Evolutionary conservation across 2,113 vertebrate genomes (phyloP).

Genomic region (Hydrochoerus hydrochaeris): DNA sequence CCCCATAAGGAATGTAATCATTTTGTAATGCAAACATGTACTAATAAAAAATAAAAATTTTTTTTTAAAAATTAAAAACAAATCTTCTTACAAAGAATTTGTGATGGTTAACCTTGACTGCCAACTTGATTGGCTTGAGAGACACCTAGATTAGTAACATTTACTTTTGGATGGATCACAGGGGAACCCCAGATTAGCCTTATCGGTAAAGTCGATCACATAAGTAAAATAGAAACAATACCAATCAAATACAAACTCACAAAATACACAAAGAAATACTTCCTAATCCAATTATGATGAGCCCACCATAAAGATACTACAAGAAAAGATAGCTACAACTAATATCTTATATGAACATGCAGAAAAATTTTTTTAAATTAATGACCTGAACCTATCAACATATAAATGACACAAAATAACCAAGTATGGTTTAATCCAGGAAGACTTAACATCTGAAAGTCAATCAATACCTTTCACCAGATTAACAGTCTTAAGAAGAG

Average conservation of each 20-base stretch:
- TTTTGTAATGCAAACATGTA: neutral
- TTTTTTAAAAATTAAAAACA: neutral
- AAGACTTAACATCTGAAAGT: constrained; percentile 30
- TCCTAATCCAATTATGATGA: neutral
- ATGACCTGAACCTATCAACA: constrained; percentile 16
- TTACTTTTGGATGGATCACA: neutral
- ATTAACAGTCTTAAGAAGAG: neutral
- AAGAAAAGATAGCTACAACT: neutral
- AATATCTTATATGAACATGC: neutral
- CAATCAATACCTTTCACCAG: neutral
- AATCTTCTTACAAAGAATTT: neutral
- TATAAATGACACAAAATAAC: neutral
- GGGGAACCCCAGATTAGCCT: neutral
- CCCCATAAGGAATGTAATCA: neutral
- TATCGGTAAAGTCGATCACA: constrained; percentile 4
- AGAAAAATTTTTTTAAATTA: neutral
- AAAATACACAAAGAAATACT: constrained; percentile 2
- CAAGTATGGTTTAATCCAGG: neutral
- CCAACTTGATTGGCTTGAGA: neutral
- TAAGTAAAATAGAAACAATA: neutral
- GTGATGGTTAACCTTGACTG: neutral
- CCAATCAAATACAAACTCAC: neutral
- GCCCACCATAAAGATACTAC: neutral
- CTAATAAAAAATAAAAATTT: neutral
- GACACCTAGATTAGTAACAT: neutral